Conservation (phyloP, 2,113 vertebrate genomes). For the Laticauda laticaudata region DNA sequence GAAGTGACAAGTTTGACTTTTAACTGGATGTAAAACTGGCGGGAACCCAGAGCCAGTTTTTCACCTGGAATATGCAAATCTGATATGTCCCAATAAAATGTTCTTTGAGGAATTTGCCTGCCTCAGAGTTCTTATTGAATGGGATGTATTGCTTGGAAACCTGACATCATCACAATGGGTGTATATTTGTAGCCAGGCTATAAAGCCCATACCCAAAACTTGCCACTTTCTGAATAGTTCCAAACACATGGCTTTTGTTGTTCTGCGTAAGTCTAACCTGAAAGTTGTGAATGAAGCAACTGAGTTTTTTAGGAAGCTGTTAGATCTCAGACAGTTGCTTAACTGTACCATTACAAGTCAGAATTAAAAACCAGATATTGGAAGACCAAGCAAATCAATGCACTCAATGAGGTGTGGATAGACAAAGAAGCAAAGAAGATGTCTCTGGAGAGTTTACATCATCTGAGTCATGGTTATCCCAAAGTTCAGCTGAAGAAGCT, state of each 20-base stretch:
- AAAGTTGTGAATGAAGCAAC: constrained; percentile 35
- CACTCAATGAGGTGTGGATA: constrained; percentile 44
- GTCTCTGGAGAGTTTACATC: no score
- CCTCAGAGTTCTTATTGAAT: no score
- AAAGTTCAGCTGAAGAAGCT: no score
- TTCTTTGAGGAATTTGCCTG: no score
- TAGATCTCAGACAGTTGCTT: constrained; percentile 39
- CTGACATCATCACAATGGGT: not conserved
- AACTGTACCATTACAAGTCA: constrained; percentile 56
- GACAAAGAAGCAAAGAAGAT: constrained; percentile 13
- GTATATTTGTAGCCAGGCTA: not conserved
- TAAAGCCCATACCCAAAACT: constrained; percentile 15
- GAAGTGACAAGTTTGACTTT: no score
- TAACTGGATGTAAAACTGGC: no score
- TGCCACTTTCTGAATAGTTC: not conserved
- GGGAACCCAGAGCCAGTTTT: no score
- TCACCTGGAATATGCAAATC: no score
- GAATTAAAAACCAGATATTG: constrained; percentile 41
- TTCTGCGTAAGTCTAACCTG: constrained; percentile 51
- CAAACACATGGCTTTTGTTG: not conserved
- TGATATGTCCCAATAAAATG: no score
- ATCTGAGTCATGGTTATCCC: no score
- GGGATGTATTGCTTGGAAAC: no score
- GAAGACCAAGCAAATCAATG: constrained; percentile 47
- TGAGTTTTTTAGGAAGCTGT: constrained; percentile 42